Evolutionary conservation across 2,113 vertebrate species (phyloP).

Genomic region (Physeter macrocephalus): DNA sequence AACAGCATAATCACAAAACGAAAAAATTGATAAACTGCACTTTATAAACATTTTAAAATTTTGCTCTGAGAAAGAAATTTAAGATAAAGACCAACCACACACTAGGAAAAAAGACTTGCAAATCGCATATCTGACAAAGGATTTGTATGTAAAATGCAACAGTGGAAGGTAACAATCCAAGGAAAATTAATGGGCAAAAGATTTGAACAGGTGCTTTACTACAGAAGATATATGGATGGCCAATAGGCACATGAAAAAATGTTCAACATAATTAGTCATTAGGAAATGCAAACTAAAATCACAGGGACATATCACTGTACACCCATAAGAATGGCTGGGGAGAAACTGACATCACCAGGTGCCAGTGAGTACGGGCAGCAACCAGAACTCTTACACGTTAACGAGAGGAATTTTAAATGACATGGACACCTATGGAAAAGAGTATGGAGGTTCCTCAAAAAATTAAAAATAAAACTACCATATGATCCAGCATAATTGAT

Average conservation of each 20-base stretch:
- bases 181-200: background rate
- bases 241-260: background rate
- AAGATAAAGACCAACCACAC: background rate
- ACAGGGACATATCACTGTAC: background rate
- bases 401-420: background rate
- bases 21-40: background rate
- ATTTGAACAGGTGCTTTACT: background rate
- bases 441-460: background rate
- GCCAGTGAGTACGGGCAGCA: background rate
- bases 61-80: background rate
- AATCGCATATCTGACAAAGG: background rate
- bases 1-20: background rate
- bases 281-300: no score
- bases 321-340: background rate
- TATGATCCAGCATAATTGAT: background rate
- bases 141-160: background rate
- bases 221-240: background rate
- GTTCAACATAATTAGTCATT: background rate
- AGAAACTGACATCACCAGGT: background rate
- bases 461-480: background rate
- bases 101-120: background rate
- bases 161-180: background rate
- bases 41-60: background rate
- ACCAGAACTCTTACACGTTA: background rate
- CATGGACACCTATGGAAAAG: background rate